A percentile compares a stretch with the other conserved stretches of the same genome.
These are phyloP conservation scores for Peromyscus attwateri DNA, from an alignment of 2,797 vertebrate genomes.

Conservation along the genomic window DNA sequence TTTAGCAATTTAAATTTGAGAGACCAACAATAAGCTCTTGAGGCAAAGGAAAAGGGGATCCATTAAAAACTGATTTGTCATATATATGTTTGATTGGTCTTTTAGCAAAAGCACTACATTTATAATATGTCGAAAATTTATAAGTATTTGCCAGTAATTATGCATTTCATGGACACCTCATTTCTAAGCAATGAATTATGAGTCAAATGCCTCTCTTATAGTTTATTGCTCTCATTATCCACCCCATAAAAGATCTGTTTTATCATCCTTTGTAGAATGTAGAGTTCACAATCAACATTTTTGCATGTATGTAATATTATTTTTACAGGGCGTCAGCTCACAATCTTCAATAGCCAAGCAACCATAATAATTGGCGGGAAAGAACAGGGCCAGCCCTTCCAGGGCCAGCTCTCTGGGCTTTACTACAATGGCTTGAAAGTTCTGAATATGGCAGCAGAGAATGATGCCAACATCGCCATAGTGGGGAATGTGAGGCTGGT, in stretches of 20 bases:
- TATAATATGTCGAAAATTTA: conserved; percentile 82
- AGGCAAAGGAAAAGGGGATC: conserved; percentile 78
- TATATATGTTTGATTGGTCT: conserved; percentile 90
- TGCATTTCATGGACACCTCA: conserved; percentile 94
- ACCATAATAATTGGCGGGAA: conserved; percentile 99
- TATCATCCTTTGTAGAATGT: conserved; percentile 89
- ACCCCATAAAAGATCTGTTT: conserved; percentile 95
- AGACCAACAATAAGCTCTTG: conserved; percentile 73
- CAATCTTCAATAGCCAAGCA: conserved; percentile 99
- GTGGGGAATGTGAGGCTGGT: conserved; percentile 98
- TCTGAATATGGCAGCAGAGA: conserved; percentile 99
- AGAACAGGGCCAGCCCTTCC: conserved; percentile 96
- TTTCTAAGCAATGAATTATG: conserved; percentile 98
- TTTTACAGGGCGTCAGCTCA: conserved; percentile 98
- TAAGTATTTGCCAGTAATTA: conserved; percentile 88
- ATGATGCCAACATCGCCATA: conserved; percentile 96
- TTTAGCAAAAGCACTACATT: conserved; percentile 93
- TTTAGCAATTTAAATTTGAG: conserved; percentile 56
- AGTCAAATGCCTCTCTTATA: conserved; percentile 93
- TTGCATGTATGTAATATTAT: conserved; percentile 97
- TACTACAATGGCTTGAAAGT: conserved; percentile 99
- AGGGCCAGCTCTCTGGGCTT: conserved; percentile 99
- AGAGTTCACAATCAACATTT: conserved; percentile 93
- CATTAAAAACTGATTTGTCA: conserved; percentile 78
- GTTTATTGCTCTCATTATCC: conserved; percentile 99